Evolutionary conservation across 2,797 vertebrate species (phyloP), one percentile per base, ranked within the genome.

Genomic region (Dermochelys coriacea): DNA sequence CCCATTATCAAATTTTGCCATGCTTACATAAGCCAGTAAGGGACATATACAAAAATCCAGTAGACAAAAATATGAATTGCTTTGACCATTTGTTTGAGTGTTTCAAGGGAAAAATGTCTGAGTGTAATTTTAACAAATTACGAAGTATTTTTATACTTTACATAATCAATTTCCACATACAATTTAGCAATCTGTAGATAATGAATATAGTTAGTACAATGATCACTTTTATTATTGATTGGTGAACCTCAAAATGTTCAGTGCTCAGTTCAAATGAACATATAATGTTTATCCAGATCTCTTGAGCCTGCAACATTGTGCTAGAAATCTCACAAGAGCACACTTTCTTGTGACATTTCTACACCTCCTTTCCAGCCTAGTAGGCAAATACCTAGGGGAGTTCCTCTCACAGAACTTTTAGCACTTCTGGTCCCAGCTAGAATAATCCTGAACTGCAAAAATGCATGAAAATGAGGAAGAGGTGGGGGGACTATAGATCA

Each of bases 1-100:
- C 84, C 18, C 41, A 93, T 93, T 83, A 75, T 85, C 94, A 95
- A 92, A 82, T 95, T 68, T 92, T 95, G 23, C 51, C 4, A 0
- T 89, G 84, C 94, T 95, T 8, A 55, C 45, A 79, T 80, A 75
- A 96, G 37, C 50, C 82, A 91, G 9, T 95, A 23, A 84, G 34
- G 93, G 41, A 41, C 23, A 87, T 59, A 77, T 5, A 68, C 83
- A 85, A 93, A 83, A 78, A 47, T 68, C 91, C 55, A 89, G 84
- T 93, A 80, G 89, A 75, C 5, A 68, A 2, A 34, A 78, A 90
- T 45, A 14, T 82, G 3, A 85, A 75, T 74, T 86, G 59, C 45
- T 31, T 57, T 86, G 64, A 47, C 47, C 11, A 80, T 14, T 77
- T 91, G 5, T 23, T 80, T 80, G 29, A 78, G 41, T 86, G 3